phyloP scores from a whole-genome alignment of 2,113 vertebrate species.

The Aythya baeri region DNA sequence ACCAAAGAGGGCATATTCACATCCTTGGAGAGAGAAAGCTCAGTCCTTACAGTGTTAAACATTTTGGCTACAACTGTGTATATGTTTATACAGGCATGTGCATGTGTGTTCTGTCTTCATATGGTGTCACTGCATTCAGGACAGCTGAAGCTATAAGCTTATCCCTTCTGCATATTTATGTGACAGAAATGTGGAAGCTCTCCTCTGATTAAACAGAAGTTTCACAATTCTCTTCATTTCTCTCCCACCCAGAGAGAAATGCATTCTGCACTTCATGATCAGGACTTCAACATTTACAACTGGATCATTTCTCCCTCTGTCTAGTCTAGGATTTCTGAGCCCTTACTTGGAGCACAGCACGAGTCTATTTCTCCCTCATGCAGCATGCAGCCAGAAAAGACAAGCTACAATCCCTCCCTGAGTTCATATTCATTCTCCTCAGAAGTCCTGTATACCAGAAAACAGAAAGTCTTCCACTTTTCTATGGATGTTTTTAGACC shows the following conservation, averaged over 20 bases:
- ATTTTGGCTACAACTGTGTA: conserved; percentile 31
- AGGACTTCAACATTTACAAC: background rate
- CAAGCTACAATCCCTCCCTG: background rate
- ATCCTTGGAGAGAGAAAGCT: conserved; percentile 22
- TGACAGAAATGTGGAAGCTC: conserved; percentile 47
- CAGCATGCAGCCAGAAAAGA: background rate
- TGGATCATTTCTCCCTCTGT: background rate
- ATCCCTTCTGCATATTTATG: conserved; percentile 40
- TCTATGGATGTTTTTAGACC: background rate
- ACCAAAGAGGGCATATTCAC: conserved; percentile 7
- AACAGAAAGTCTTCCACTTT: background rate
- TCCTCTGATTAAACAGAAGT: conserved; percentile 28
- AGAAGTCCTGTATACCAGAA: background rate
- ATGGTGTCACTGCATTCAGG: conserved; percentile 1
- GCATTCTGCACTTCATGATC: background rate
- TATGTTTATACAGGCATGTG: conserved; percentile 33
- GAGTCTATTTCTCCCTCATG: background rate
- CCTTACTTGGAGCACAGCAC: background rate
- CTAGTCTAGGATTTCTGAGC: background rate
- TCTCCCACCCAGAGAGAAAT: background rate
- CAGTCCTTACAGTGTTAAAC: conserved; percentile 25
- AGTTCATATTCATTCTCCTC: background rate
- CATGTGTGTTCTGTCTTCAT: conserved; percentile 54
- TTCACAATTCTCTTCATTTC: conserved; percentile 31
- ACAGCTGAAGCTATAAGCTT: conserved; percentile 42